Conservation (phyloP, 2,797 vertebrate genomes). For the Chrysocyon brachyurus region DNA sequence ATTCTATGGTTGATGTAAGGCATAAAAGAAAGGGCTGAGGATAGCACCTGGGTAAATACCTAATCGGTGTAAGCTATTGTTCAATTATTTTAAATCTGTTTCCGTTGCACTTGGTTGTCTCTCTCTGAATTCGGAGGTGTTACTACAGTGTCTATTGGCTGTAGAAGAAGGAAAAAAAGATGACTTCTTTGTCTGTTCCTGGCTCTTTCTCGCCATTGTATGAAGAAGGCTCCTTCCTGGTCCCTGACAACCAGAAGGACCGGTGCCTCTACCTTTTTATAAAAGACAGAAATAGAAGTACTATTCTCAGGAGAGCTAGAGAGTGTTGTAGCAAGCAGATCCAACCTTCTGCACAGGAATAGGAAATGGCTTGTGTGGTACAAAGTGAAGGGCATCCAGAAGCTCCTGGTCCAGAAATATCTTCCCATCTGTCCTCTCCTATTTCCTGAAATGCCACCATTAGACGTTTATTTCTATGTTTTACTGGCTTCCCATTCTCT, state of each 20-base stretch:
- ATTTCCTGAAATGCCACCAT: conserved; percentile 81
- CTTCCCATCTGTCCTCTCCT: conserved; percentile 79
- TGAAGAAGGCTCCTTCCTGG: conserved; percentile 49
- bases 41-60: background rate
- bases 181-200: background rate
- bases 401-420: conserved; percentile 81
- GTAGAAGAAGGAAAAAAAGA: background rate
- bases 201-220: conserved; percentile 3
- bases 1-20: background rate
- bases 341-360: conserved; percentile 77
- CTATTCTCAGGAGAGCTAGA: conserved; percentile 74
- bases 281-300: conserved; percentile 77
- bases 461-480: conserved; percentile 70
- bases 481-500: conserved; percentile 59
- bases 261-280: conserved; percentile 68
- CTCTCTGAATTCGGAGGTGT: background rate
- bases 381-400: conserved; percentile 81
- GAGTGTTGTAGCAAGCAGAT: conserved; percentile 72
- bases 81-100: conserved; percentile 57
- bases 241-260: conserved; percentile 61
- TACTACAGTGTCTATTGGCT: background rate
- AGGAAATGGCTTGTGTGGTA: conserved; percentile 75
- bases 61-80: background rate
- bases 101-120: background rate
- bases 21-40: conserved; percentile 3